phyloP scores from a whole-genome alignment of 2,888 invertebrate species.

The Calameuta filiformis region DNA sequence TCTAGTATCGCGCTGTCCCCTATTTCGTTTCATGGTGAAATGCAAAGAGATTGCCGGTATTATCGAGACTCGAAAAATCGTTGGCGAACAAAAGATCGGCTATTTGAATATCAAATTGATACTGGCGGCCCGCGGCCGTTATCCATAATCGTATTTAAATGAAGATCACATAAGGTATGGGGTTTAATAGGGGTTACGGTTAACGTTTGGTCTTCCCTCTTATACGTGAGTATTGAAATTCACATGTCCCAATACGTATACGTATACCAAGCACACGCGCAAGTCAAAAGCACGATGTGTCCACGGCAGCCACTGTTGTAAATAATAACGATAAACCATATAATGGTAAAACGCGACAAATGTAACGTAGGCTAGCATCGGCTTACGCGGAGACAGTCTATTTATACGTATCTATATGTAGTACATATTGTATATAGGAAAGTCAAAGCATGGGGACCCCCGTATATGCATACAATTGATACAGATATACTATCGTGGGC shows the following conservation, averaged over 20 bases:
- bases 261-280: slow-evolving; percentile 14
- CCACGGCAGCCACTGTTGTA: not conserved
- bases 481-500: slow-evolving; percentile 64
- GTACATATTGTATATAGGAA: not conserved
- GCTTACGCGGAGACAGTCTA: not conserved
- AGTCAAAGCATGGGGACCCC: not conserved
- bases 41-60: not conserved
- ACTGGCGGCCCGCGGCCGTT: slow-evolving; percentile 44
- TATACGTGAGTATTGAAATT: not conserved
- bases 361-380: slow-evolving; percentile 39
- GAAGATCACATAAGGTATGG: slow-evolving; percentile 62
- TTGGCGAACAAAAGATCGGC: slow-evolving; percentile 59
- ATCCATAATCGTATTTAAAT: slow-evolving; percentile 66
- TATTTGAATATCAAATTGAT: slow-evolving; percentile 66
- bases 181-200: slow-evolving; percentile 53
- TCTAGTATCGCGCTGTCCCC: not conserved
- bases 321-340: slow-evolving; percentile 62
- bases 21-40: not conserved
- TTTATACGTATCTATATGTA: not conserved
- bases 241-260: slow-evolving; percentile 5
- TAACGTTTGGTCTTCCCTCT: not conserved
- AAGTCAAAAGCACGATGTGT: not conserved
- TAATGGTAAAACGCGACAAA: slow-evolving; percentile 62
- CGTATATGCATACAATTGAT: slow-evolving; percentile 66
- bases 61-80: slow-evolving; percentile 51